Evolutionary conservation across 2,113 vertebrate species (phyloP).

Genomic region (Pandion haliaetus): DNA sequence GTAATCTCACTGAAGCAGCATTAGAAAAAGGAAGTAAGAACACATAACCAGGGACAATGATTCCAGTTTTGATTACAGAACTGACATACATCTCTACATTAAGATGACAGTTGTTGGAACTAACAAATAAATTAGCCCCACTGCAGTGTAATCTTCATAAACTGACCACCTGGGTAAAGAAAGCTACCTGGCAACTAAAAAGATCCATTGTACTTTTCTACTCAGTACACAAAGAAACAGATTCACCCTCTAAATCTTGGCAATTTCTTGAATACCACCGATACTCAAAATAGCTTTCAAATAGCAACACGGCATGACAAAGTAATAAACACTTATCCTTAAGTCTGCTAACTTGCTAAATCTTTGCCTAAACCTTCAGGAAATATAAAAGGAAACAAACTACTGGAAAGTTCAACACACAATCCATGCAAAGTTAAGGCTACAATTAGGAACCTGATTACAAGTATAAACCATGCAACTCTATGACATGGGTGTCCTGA

Average conservation of each 20-base stretch:
- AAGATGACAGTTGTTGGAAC: background rate
- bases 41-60: background rate
- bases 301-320: background rate
- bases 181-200: background rate
- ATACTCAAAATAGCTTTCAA: background rate
- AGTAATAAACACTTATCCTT: background rate
- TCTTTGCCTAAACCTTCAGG: background rate
- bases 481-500: background rate
- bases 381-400: background rate
- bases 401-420: background rate
- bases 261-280: background rate
- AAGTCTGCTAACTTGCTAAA: background rate
- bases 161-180: background rate
- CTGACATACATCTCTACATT: background rate
- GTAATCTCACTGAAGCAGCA: constrained; percentile 87
- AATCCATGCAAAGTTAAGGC: background rate
- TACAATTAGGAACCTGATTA: background rate
- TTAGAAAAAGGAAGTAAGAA: background rate
- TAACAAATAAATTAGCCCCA: background rate
- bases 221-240: background rate
- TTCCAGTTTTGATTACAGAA: background rate
- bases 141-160: background rate
- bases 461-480: background rate
- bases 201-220: background rate
- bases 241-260: background rate